phyloP scores from a whole-genome alignment of 2,888 invertebrate genomes.

The Melipona beecheii region DNA sequence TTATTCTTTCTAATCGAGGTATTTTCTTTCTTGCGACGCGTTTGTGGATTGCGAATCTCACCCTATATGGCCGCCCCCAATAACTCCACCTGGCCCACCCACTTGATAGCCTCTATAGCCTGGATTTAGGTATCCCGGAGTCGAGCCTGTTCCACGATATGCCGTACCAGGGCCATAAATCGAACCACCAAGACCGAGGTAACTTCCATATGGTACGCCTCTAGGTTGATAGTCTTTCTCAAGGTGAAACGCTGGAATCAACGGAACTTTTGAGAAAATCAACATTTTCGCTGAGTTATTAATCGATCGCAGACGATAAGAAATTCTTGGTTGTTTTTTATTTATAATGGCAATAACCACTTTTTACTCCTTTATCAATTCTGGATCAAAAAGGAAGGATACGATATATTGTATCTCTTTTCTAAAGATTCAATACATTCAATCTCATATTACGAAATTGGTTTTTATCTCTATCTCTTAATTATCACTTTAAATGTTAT shows the following conservation, averaged over 20 bases:
- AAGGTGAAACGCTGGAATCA: constrained; percentile 70
- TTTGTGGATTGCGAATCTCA: constrained; percentile 52
- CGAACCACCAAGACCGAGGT: constrained; percentile 61
- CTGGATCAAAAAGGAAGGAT: not conserved
- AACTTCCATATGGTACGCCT: constrained; percentile 60
- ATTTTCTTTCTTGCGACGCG: not conserved
- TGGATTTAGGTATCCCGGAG: constrained; percentile 61
- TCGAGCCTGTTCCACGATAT: constrained; percentile 66
- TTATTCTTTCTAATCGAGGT: too few relatives aligned
- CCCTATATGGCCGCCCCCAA: constrained; percentile 74
- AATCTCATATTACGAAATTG: too few relatives aligned
- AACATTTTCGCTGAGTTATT: not conserved
- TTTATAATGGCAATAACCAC: too few relatives aligned
- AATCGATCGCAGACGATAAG: not conserved
- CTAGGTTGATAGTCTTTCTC: constrained; percentile 70
- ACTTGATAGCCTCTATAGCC: constrained; percentile 69
- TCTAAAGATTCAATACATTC: too few relatives aligned
- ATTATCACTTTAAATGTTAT: too few relatives aligned
- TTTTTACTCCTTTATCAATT: not conserved
- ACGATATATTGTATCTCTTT: too few relatives aligned
- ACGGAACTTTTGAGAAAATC: constrained; percentile 40
- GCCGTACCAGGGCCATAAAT: constrained; percentile 65
- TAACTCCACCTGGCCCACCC: constrained; percentile 64
- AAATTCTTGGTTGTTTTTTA: not conserved
- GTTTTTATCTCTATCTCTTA: too few relatives aligned